Evolutionary conservation across 2,797 vertebrate genomes (phyloP), one percentile per base, ranked within the genome.

Genomic region (Bradypodion pumilum): DNA sequence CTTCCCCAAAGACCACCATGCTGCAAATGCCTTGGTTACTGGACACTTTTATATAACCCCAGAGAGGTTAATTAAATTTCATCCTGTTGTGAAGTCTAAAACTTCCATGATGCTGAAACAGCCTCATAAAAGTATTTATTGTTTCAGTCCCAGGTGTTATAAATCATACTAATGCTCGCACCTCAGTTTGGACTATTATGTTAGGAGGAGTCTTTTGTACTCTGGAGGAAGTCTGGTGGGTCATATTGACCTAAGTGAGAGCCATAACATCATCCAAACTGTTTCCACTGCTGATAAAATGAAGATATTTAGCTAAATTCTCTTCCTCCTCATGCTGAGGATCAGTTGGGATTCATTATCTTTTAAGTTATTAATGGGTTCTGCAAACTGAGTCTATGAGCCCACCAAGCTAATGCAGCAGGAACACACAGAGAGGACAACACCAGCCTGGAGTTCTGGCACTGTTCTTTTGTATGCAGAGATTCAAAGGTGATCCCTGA

Each of bases 31-130:
- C 37, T 63, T 63, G 59, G 74, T 74, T 74, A 63, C 40, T 62
- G 59, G 56, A 21, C n/a, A 25, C 29, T 7, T 74, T 35, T 29
- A 42, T 25, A 74, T 19, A 62, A 32, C 37, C 25, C 19, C 37
- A 80, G n/a, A 44, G 59, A 25, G 29, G n/a, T 74, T 74, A 82
- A 82, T 82, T 81, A 81, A 62, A 81, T 32, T 6, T 25, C 59
- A 19, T 62, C 37, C 35, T 25, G 37, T 21, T 32, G 35, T 44
- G 37, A 73, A 73, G 49, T 42, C 49, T 70, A 68, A 80, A 70
- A n/a, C 40, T 49, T 80, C 65, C 5, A n/a, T 65, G 40, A 65
- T 42, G 25, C 66, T 40, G 52, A 13, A 81, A 73, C 16, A 81
- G 68, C 27, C 12, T 23, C 10, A 44, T 69, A 73, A 7, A 60